Evolutionary conservation across 2,113 vertebrate genomes (phyloP).

Genomic region (Hemibagrus wyckioides): DNA sequence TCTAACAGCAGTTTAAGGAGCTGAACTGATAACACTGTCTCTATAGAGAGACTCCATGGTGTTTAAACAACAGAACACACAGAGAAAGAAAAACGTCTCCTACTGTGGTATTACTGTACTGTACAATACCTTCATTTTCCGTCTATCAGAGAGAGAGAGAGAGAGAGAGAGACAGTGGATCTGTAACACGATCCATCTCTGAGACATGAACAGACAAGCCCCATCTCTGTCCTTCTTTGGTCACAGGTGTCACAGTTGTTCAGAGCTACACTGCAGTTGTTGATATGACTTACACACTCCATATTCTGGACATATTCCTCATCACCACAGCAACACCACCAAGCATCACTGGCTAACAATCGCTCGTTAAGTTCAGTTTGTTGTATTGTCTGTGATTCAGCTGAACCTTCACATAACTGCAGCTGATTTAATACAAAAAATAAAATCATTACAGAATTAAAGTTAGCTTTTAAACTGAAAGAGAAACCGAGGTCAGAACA

Average conservation of each 20-base stretch:
- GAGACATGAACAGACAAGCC: neutral
- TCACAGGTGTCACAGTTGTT: neutral
- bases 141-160: neutral
- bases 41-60: too few relatives aligned
- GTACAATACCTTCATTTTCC: too few relatives aligned
- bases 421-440: too few relatives aligned
- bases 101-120: too few relatives aligned
- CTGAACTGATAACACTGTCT: too few relatives aligned
- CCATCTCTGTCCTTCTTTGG: neutral
- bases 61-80: too few relatives aligned
- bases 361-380: neutral
- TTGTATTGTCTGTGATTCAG: neutral
- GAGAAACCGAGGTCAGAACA: too few relatives aligned
- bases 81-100: too few relatives aligned
- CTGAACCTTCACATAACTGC: neutral
- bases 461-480: too few relatives aligned
- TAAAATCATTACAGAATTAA: too few relatives aligned
- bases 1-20: too few relatives aligned
- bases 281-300: neutral
- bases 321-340: neutral
- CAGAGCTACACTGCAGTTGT: neutral
- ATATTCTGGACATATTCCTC: neutral
- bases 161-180: neutral
- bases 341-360: neutral
- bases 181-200: neutral